Conservation (phyloP, 1,140 invertebrate species). For the Mycetomoellerius zeteki region DNA sequence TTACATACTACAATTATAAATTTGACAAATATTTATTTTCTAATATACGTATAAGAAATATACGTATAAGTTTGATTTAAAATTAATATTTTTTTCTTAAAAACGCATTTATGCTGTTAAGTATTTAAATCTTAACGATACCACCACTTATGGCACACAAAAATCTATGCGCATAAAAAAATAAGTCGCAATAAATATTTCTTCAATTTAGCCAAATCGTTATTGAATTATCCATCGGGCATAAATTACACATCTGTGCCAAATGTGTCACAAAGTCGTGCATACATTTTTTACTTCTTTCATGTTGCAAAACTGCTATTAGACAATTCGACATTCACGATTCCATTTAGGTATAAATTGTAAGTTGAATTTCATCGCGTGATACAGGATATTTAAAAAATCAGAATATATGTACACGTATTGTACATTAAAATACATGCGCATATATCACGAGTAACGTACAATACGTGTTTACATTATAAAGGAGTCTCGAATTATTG, state of each 20-base stretch:
- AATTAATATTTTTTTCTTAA: not conserved
- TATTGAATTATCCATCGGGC: not conserved
- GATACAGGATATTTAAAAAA: not conserved
- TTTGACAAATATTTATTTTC: not conserved
- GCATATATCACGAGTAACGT: not conserved
- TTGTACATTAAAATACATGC: not conserved
- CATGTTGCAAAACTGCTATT: not conserved
- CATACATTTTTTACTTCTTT: not conserved
- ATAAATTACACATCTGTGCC: not conserved
- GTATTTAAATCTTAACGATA: not conserved
- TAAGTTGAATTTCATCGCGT: too few species aligned
- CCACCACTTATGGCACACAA: not conserved
- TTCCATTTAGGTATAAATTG: not conserved
- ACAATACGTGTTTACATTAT: not conserved
- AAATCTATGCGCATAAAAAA: not conserved
- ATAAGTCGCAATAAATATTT: slow-evolving; percentile 18
- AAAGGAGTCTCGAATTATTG: not conserved
- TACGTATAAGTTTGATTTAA: not conserved
- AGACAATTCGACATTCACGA: not conserved
- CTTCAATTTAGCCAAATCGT: not conserved
- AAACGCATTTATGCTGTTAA: not conserved
- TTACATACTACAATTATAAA: not conserved
- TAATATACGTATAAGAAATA: not conserved
- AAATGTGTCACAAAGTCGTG: not conserved
- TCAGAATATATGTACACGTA: not conserved